These are phyloP conservation scores for Harpagifer antarcticus DNA, from an alignment of 2,797 vertebrate species.

Conservation along the genomic window DNA sequence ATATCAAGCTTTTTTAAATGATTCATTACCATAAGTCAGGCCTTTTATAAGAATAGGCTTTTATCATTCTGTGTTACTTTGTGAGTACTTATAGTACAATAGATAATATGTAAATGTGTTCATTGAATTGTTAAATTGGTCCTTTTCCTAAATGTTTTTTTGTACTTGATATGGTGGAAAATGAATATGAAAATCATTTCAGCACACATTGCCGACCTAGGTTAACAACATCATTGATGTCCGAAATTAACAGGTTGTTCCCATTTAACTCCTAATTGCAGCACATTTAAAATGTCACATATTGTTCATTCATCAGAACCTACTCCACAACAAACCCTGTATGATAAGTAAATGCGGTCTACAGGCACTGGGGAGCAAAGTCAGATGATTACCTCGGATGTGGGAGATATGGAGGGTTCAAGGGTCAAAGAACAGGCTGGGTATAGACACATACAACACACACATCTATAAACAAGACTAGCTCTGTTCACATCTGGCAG, in stretches of 20 bases:
- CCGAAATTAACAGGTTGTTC: neutral
- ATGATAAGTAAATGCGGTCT: neutral
- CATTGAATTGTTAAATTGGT: neutral
- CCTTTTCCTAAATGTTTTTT: conserved; percentile 5
- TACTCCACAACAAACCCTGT: neutral
- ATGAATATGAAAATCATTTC: neutral
- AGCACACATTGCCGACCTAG: no score
- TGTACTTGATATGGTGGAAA: neutral
- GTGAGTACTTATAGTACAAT: neutral
- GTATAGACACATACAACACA: neutral
- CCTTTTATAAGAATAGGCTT: no score
- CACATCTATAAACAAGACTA: no score
- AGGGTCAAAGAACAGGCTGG: neutral
- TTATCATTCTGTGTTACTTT: no score
- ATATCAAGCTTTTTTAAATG: neutral
- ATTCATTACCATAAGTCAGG: neutral
- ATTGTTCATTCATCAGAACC: neutral
- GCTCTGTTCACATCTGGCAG: no score
- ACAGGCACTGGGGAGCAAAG: no score
- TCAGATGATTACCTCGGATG: neutral
- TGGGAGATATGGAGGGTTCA: neutral
- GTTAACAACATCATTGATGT: no score
- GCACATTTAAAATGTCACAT: neutral
- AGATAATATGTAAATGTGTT: neutral
- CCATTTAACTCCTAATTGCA: no score